Conservation (phyloP, 2,113 vertebrate genomes). For the Mirza zaza region DNA sequence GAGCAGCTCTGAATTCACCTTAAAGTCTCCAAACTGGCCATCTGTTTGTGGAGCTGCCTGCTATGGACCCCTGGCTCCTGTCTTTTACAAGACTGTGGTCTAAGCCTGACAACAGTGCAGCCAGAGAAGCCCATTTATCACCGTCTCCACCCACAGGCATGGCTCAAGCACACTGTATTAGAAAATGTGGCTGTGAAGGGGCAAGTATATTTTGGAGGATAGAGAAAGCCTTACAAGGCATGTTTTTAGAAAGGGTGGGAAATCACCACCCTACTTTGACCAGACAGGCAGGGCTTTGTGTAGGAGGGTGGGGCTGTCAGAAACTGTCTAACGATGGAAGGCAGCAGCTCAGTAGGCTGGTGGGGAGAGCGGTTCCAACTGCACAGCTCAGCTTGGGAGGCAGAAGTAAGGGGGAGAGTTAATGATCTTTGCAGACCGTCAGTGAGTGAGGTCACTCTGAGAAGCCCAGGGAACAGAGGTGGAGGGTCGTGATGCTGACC, state of each 20-base stretch:
- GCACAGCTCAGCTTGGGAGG: not conserved
- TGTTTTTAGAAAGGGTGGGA: constrained; percentile 73
- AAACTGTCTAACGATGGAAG: constrained; percentile 21
- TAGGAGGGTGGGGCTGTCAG: constrained; percentile 56
- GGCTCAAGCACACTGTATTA: not conserved
- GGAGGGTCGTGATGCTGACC: not conserved
- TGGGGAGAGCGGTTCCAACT: constrained; percentile 21
- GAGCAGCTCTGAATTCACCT: not conserved
- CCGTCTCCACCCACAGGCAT: not conserved
- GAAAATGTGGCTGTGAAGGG: constrained; percentile 25
- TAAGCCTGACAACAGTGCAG: not conserved
- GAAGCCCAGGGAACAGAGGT: not conserved
- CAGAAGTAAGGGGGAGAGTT: not conserved
- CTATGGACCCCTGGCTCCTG: not conserved
- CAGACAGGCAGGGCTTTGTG: constrained; percentile 74
- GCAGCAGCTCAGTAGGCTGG: constrained; percentile 16
- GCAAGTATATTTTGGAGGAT: constrained; percentile 20
- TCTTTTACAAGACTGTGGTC: not conserved
- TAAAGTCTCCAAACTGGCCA: not conserved
- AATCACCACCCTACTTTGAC: constrained; percentile 48
- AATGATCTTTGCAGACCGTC: constrained; percentile 64
- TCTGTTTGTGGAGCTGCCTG: not conserved
- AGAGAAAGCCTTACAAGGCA: constrained; percentile 12
- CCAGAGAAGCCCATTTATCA: not conserved
- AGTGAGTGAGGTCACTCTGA: constrained; percentile 21